Percentiles rank a stretch among this genome's conserved stretches.
Conservation (phyloP, 2,797 vertebrate species). For the Poeciliopsis turneri region DNA sequence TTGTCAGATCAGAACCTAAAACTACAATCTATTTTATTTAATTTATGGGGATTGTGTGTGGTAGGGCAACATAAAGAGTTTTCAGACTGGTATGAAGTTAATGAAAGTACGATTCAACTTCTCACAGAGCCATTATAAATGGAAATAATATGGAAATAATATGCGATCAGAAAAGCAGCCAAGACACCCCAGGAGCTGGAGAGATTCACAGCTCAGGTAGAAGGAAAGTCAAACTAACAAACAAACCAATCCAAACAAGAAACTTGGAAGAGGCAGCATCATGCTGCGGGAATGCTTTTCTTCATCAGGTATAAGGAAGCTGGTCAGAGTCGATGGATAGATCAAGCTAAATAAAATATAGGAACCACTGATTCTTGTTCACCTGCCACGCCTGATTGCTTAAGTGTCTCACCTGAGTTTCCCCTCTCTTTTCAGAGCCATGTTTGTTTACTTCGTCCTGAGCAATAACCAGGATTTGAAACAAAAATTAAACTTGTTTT, state of each 20-base stretch:
- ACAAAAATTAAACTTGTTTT: no score
- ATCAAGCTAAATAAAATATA: neutral
- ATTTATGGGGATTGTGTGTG: neutral
- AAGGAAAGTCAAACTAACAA: neutral
- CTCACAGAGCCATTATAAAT: neutral
- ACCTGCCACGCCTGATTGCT: no score
- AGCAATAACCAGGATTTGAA: no score
- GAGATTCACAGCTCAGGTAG: neutral
- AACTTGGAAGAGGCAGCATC: neutral
- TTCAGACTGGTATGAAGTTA: neutral
- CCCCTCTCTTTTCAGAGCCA: no score
- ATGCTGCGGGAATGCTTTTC: neutral
- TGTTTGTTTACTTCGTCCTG: no score
- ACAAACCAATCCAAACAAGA: neutral
- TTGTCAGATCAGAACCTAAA: neutral
- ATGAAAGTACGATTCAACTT: neutral
- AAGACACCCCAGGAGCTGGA: neutral
- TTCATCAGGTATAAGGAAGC: neutral
- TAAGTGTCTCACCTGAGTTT: no score
- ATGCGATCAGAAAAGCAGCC: neutral
- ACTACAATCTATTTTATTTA: neutral
- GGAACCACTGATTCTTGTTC: neutral
- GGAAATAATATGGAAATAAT: no score
- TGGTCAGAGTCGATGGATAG: neutral
- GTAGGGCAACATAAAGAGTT: neutral